These are phyloP conservation scores for Contarinia nasturtii DNA, from an alignment of 1,140 invertebrate species.

Conservation along the genomic window DNA sequence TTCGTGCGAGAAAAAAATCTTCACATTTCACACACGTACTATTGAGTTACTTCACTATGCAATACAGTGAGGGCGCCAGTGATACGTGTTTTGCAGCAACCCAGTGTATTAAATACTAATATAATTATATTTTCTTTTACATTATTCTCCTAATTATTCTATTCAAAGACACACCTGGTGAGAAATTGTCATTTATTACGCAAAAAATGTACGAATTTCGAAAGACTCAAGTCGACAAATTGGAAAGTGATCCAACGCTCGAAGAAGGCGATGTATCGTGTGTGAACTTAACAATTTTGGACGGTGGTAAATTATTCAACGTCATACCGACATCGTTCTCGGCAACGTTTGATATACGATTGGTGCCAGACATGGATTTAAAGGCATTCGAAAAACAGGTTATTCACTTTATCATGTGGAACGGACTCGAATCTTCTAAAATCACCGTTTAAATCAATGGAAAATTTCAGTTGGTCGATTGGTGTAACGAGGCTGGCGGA, in stretches of 20 bases:
- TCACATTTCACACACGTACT: too few species aligned
- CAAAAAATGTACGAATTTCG: conserved; percentile 58
- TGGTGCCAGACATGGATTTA: conserved; percentile 50
- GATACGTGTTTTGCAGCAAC: too few species aligned
- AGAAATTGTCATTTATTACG: conserved; percentile 61
- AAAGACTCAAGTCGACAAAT: conserved; percentile 38
- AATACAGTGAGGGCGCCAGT: too few species aligned
- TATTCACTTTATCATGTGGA: conserved; percentile 1
- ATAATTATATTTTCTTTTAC: too few species aligned
- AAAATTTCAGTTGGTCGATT: conserved; percentile 31
- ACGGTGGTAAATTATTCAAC: conserved; percentile 84
- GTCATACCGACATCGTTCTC: conserved; percentile 67
- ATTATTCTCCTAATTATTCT: too few species aligned
- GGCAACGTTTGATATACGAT: conserved; percentile 61
- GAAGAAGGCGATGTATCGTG: conserved; percentile 71
- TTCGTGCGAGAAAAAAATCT: too few species aligned
- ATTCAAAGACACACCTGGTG: conserved; percentile 59
- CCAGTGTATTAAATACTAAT: too few species aligned
- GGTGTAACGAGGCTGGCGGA: conserved; percentile 66
- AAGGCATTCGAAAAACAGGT: conserved; percentile 53
- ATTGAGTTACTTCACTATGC: too few species aligned
- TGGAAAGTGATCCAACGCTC: conserved; percentile 41
- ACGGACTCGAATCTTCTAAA: not conserved
- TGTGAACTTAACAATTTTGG: conserved; percentile 69
- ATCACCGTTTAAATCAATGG: not conserved